These are phyloP conservation scores for Coelopa pilipes DNA, from an alignment of 2,888 invertebrate genomes.

Conservation along the genomic window DNA sequence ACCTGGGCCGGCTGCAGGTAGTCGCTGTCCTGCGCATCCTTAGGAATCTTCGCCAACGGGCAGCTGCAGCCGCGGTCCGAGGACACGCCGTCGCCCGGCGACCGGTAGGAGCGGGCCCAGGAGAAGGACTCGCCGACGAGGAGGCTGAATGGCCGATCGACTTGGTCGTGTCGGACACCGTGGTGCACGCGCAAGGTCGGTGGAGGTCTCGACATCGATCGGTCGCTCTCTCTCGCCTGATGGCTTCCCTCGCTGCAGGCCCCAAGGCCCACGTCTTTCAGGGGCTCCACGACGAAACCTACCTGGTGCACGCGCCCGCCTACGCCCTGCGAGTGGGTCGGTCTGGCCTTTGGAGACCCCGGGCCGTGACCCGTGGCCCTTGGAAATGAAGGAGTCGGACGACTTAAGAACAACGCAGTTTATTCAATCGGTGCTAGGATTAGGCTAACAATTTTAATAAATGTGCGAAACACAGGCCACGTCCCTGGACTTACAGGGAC, in stretches of 20 bases:
- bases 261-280: constrained; percentile 88
- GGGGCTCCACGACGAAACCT: constrained; percentile 88
- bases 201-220: not conserved
- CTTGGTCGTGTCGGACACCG: constrained; percentile 44
- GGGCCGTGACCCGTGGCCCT: not conserved
- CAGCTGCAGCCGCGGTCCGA: constrained; percentile 68
- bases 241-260: constrained; percentile 70
- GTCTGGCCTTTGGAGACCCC: constrained; percentile 38
- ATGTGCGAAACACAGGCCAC: constrained; percentile 5
- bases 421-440: constrained; percentile 42
- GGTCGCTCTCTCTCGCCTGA: too few species aligned
- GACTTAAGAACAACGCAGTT: constrained; percentile 35
- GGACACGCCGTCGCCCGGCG: constrained; percentile 75
- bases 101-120: constrained; percentile 52
- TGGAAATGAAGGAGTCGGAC: constrained; percentile 9
- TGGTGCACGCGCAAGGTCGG: constrained; percentile 52
- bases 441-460: constrained; percentile 44
- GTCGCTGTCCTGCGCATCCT: too few species aligned
- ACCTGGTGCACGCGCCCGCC: constrained; percentile 83
- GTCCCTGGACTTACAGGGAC: too few species aligned
- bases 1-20: constrained; percentile 84
- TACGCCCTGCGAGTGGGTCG: constrained; percentile 81
- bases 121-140: not conserved
- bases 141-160: constrained; percentile 40
- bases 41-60: constrained; percentile 76